Conservation (phyloP, 1,140 invertebrate genomes). For the Drosophila repletoides region DNA sequence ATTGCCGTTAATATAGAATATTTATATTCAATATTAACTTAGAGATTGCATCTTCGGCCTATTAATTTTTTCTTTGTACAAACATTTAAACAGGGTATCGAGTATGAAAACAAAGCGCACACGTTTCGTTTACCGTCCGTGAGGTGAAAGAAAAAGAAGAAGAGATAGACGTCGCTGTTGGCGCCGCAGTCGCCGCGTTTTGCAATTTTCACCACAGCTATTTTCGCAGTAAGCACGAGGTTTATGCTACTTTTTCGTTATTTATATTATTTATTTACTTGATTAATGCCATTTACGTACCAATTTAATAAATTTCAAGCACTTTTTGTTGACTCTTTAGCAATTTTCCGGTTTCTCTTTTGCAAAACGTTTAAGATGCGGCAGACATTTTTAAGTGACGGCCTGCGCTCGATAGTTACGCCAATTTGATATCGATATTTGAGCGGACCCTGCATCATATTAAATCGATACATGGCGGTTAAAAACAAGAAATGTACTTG, state of each 20-base stretch:
- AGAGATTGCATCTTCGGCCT: no score
- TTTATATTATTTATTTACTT: background rate
- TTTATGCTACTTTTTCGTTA: background rate
- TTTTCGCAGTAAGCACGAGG: slow-evolving; percentile 9
- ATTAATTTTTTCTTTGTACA: no score
- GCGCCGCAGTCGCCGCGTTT: slow-evolving; percentile 55
- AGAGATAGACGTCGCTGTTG: slow-evolving; percentile 40
- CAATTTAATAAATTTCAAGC: slow-evolving; percentile 20
- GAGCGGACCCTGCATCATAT: background rate
- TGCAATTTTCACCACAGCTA: slow-evolving; percentile 39
- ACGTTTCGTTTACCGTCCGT: slow-evolving; percentile 24
- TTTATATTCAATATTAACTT: no score
- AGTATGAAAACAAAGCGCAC: slow-evolving; percentile 35
- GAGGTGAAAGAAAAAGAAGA: slow-evolving; percentile 33
- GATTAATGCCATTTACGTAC: slow-evolving; percentile 18
- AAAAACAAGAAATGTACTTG: background rate
- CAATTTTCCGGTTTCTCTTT: slow-evolving; percentile 49
- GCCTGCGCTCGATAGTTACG: background rate
- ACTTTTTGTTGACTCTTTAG: slow-evolving; percentile 40
- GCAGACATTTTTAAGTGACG: slow-evolving; percentile 65
- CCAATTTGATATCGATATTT: slow-evolving; percentile 1
- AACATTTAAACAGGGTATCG: no score
- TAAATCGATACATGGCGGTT: slow-evolving; percentile 2
- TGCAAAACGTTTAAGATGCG: slow-evolving; percentile 71
- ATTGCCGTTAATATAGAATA: no score